These are phyloP conservation scores for Drosophila kanapiae DNA, from an alignment of 1,140 invertebrate genomes.

Conservation along the genomic window DNA sequence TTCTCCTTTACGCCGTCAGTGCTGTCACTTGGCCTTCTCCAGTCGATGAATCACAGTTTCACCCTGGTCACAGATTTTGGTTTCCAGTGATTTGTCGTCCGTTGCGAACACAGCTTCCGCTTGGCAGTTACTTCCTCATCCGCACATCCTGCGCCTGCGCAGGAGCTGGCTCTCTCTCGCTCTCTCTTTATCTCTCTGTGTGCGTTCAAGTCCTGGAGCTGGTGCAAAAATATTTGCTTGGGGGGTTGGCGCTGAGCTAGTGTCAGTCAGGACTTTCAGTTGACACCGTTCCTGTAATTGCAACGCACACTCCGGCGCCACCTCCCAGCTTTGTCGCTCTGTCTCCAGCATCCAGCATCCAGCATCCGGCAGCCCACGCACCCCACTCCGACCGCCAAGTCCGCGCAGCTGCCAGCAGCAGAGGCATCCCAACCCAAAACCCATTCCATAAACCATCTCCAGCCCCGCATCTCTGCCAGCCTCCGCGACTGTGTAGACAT, in stretches of 20 bases:
- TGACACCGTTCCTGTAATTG: slow-evolving; percentile 78
- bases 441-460: slow-evolving; percentile 22
- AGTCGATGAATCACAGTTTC: slow-evolving; percentile 19
- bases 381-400: slow-evolving; percentile 28
- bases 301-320: slow-evolving; percentile 60
- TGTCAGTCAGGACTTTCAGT: slow-evolving; percentile 71
- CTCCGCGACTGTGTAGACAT: slow-evolving; percentile 73
- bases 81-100: slow-evolving; percentile 41
- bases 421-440: slow-evolving; percentile 39
- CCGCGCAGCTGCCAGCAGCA: slow-evolving; percentile 59
- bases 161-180: not conserved
- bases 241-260: slow-evolving; percentile 70
- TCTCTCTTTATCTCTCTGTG: not conserved
- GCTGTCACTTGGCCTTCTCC: slow-evolving; percentile 3
- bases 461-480: slow-evolving; percentile 39
- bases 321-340: slow-evolving; percentile 44
- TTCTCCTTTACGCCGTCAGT: not conserved
- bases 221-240: slow-evolving; percentile 52
- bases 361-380: slow-evolving; percentile 14
- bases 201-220: slow-evolving; percentile 28
- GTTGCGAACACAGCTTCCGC: slow-evolving; percentile 40
- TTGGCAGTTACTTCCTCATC: slow-evolving; percentile 34
- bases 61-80: slow-evolving; percentile 22
- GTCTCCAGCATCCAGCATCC: slow-evolving; percentile 13
- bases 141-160: slow-evolving; percentile 60